Evolutionary conservation across 2,113 vertebrate species (phyloP).

Genomic region (Solea solea): DNA sequence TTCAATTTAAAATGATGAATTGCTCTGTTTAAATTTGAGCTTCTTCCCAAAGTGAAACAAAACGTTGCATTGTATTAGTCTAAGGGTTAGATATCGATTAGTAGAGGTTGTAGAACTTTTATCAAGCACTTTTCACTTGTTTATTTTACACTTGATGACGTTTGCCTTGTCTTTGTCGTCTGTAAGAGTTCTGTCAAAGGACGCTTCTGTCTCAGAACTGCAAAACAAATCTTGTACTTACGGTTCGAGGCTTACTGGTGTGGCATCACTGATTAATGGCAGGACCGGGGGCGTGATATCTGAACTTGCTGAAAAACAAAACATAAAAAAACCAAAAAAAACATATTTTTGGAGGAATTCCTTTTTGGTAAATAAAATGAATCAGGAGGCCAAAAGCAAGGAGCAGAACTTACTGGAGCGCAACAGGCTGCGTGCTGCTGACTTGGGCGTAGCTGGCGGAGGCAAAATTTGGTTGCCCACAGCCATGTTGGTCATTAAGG

Average conservation of each 20-base stretch:
- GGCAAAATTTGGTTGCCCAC: constrained; percentile 85
- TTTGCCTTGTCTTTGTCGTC: no score
- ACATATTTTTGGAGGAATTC: not conserved
- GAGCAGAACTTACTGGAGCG: constrained; percentile 86
- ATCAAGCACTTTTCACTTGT: no score
- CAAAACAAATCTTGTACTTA: constrained; percentile 77
- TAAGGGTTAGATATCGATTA: no score
- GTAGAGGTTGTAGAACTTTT: no score
- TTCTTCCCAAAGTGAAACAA: no score
- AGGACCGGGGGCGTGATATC: constrained; percentile 93
- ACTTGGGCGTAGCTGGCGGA: constrained; percentile 90
- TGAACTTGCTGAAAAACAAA: constrained; percentile 85
- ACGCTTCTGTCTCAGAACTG: no score
- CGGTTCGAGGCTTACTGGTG: constrained; percentile 96
- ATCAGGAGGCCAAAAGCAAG: not conserved
- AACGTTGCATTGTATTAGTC: no score
- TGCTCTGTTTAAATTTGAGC: no score
- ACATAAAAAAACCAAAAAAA: constrained; percentile 19
- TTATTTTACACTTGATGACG: no score
- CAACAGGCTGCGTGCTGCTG: constrained; percentile 88
- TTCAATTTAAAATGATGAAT: no score
- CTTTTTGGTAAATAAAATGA: not conserved
- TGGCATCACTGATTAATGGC: constrained; percentile 87
- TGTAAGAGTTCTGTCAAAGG: no score
- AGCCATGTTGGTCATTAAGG: constrained; percentile 89